Conservation (phyloP, 2,888 invertebrate genomes). For the Orthonychiurus folsomi region DNA sequence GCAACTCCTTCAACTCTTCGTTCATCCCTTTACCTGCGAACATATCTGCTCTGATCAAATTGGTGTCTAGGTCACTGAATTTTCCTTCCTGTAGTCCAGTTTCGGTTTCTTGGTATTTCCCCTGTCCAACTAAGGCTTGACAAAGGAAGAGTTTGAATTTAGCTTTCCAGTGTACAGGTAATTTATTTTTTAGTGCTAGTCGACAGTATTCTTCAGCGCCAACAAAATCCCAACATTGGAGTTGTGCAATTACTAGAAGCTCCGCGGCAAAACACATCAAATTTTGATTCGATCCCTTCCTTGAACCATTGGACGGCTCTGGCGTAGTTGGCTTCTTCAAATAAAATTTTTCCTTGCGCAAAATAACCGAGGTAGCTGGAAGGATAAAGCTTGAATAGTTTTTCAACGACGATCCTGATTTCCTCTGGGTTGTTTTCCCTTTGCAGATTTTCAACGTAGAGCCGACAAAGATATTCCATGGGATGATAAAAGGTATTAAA, state of each 20-base stretch:
- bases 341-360: constrained; percentile 34
- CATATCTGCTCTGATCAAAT: neutral
- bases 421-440: neutral
- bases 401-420: constrained; percentile 28
- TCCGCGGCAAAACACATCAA: constrained; percentile 27
- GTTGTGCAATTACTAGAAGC: constrained; percentile 23
- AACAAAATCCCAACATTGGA: constrained; percentile 33
- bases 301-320: constrained; percentile 32
- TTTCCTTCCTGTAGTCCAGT: neutral
- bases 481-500: constrained; percentile 35
- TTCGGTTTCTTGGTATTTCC: neutral
- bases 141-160: neutral
- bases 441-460: constrained; percentile 29
- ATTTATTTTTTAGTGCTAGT: neutral
- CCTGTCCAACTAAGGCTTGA: neutral
- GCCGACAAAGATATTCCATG: constrained; percentile 36
- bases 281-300: constrained; percentile 30
- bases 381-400: constrained; percentile 35
- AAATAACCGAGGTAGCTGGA: constrained; percentile 34
- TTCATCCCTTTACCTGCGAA: neutral
- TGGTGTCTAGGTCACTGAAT: neutral
- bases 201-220: constrained; percentile 13
- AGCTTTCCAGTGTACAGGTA: too few relatives aligned
- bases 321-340: constrained; percentile 17
- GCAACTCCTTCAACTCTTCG: neutral